Evolutionary conservation across 2,888 invertebrate species (phyloP).

Genomic region (Quadroppia sp.): DNA sequence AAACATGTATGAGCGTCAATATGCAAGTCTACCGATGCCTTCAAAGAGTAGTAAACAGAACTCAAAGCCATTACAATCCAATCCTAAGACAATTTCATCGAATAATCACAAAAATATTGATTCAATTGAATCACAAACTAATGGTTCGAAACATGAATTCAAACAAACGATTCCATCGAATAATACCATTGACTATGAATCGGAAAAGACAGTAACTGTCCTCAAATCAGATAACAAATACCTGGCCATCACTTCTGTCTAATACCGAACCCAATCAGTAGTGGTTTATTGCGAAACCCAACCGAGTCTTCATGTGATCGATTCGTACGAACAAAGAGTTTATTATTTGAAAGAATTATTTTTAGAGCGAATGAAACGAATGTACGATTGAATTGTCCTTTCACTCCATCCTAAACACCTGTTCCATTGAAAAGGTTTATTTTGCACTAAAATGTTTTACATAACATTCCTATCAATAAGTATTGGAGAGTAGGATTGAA

Average conservation of each 20-base stretch:
- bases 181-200: not conserved
- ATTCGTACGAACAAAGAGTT: constrained; percentile 8
- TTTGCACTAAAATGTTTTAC: constrained; percentile 27
- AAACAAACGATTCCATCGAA: constrained; percentile 13
- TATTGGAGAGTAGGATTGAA: not conserved
- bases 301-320: not conserved
- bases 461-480: constrained; percentile 19
- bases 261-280: not conserved
- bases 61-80: constrained; percentile 12
- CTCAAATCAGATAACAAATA: constrained; percentile 24
- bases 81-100: not conserved
- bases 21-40: constrained; percentile 32
- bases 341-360: constrained; percentile 20
- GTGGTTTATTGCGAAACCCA: too few relatives aligned
- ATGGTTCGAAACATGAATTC: not conserved
- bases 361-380: constrained; percentile 16
- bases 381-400: not conserved
- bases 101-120: not conserved
- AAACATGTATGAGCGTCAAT: not conserved
- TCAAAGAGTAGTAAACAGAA: constrained; percentile 28
- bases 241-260: constrained; percentile 31
- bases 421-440: constrained; percentile 29
- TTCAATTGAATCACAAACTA: constrained; percentile 10
- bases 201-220: not conserved
- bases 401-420: constrained; percentile 35